Conservation (phyloP, 2,113 vertebrate species). For the Actinemys pallida region DNA sequence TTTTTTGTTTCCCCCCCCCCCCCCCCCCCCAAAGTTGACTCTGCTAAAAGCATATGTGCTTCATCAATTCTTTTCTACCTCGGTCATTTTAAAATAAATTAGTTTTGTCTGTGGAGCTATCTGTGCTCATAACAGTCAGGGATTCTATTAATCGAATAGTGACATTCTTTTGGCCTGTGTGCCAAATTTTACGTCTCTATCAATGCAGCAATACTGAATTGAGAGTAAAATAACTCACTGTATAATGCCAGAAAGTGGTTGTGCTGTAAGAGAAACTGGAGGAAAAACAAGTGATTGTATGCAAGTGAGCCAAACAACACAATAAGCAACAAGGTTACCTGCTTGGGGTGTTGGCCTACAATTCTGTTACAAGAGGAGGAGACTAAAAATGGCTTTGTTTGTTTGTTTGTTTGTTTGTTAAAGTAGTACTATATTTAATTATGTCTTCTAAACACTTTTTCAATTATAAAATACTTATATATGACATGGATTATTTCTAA, state of each 20-base stretch:
- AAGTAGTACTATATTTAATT: neutral
- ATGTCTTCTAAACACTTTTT: neutral
- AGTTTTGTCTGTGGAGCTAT: neutral
- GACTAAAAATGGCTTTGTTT: neutral
- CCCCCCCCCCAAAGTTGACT: neutral
- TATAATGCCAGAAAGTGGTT: neutral
- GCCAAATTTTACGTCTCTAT: neutral
- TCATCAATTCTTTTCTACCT: neutral
- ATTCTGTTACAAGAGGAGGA: neutral
- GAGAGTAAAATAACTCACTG: neutral
- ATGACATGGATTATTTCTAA: neutral
- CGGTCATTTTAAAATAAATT: neutral
- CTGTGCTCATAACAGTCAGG: neutral
- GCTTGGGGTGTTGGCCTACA: neutral
- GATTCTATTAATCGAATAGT: neutral
- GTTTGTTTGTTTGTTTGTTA: neutral
- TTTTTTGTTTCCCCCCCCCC: neutral
- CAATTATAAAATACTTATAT: neutral
- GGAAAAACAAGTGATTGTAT: neutral
- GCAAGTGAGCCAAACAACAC: neutral
- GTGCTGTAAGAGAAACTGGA: neutral
- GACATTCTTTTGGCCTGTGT: neutral
- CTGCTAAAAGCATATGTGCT: neutral
- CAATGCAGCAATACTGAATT: neutral
- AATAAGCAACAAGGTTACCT: neutral